Evolutionary conservation across 2,888 invertebrate genomes (phyloP), one percentile per base, ranked within the genome.

Genomic region (Liodrosophila aerea): DNA sequence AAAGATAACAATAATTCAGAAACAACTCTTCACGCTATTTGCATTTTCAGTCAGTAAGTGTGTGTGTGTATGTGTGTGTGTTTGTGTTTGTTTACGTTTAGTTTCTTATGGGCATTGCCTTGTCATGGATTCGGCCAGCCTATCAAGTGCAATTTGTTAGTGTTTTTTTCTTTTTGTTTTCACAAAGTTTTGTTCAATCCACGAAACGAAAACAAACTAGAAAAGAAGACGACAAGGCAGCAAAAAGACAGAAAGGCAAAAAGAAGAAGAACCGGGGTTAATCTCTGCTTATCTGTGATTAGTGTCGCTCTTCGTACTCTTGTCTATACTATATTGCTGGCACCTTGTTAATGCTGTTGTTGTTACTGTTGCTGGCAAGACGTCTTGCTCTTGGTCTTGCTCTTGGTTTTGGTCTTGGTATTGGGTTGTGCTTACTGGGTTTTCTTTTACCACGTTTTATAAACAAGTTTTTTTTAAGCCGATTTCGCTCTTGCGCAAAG

Each of bases 211-310:
- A 18, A 12, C 9, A n/a, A n/a, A 46, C 30, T 29, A n/a, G 7
- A 33, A 34, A 31, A 37, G 12, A 13, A 50, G 41, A 41, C 18
- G 51, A 44, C 63, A 45, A 59, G 49, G 9, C 30, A 39, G 12
- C 12, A 45, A 16, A 60, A 9, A 41, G 15, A 71, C 4, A 34
- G 8, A 34, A 15, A 30, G 15, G 50, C 33, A 60, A 22, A 33
- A 50, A 47, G 47, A 16, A 4, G 36, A 30, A 31, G 54, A 66
- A 76, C 71, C 65, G 85, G 73, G 84, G 87, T 87, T 86, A 86
- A 87, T 85, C 82, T 63, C 44, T 52, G 72, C 84, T 87, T 82
- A 87, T 87, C 87, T 73, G 71, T 70, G 80, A 82, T 83, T 83
- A 86, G 80, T 86, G 86, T 85, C 80, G 86, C 86, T 82, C 33